A percentile compares a stretch with the other conserved stretches of the same genome.
phyloP scores from a whole-genome alignment of 1,140 invertebrate species.

The Drosophila orena region DNA sequence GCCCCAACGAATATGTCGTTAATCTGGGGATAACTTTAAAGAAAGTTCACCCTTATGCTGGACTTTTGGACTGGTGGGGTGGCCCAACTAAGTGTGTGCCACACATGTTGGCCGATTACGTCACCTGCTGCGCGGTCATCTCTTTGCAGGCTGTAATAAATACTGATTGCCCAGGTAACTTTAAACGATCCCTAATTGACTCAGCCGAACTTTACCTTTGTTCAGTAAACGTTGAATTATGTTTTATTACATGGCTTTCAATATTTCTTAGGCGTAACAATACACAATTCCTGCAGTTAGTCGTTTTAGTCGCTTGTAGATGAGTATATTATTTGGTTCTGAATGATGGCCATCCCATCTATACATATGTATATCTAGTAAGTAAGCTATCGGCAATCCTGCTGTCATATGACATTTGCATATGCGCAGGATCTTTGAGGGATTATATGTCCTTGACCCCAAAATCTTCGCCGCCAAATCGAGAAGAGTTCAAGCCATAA shows the following conservation, averaged over 20 bases:
- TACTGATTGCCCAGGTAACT: slow-evolving; percentile 35
- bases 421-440: slow-evolving; percentile 38
- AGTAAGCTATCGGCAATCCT: slow-evolving; percentile 18
- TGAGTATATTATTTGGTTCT: slow-evolving; percentile 57
- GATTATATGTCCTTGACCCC: slow-evolving; percentile 1
- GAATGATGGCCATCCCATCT: slow-evolving; percentile 49
- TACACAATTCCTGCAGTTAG: slow-evolving; percentile 45
- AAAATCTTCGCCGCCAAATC: slow-evolving; percentile 51
- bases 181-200: slow-evolving; percentile 14
- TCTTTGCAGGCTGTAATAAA: slow-evolving; percentile 36
- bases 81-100: slow-evolving; percentile 6
- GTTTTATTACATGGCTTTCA: slow-evolving; percentile 41
- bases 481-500: slow-evolving; percentile 23
- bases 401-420: slow-evolving; percentile 37
- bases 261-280: slow-evolving; percentile 42
- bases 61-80: background rate
- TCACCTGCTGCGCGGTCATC: slow-evolving; percentile 69
- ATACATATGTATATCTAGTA: slow-evolving; percentile 21
- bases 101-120: slow-evolving; percentile 16
- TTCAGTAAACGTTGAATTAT: slow-evolving; percentile 46
- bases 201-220: background rate
- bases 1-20: background rate
- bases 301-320: slow-evolving; percentile 38
- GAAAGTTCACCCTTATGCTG: background rate
- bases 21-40: background rate